These are phyloP conservation scores for Linnaemya vulpina DNA, from an alignment of 2,888 invertebrate genomes.

Conservation along the genomic window DNA sequence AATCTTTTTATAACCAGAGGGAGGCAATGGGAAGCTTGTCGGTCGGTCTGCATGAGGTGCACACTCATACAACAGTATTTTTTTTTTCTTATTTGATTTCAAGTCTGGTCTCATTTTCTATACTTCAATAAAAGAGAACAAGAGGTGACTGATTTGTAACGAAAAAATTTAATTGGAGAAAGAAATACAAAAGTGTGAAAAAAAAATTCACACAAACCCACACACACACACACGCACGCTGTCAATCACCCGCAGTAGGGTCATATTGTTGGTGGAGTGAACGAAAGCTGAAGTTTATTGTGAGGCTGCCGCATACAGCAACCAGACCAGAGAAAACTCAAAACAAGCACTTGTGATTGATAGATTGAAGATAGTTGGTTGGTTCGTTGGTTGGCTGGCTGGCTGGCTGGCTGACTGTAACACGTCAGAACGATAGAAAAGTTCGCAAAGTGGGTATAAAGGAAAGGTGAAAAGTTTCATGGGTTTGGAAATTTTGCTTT, in stretches of 20 bases:
- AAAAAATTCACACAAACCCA: slow-evolving; percentile 36
- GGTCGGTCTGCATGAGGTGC: slow-evolving; percentile 22
- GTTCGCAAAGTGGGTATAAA: slow-evolving; percentile 3
- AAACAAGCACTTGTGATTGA: slow-evolving; percentile 66
- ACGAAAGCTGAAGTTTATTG: slow-evolving; percentile 21
- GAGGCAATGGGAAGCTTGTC: slow-evolving; percentile 10
- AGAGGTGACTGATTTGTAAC: slow-evolving; percentile 66
- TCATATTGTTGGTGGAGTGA: slow-evolving; percentile 16
- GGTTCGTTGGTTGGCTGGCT: slow-evolving; percentile 33
- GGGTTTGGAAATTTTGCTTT: slow-evolving; percentile 26
- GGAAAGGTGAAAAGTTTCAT: neutral
- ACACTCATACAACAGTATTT: slow-evolving; percentile 34
- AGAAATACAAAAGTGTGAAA: slow-evolving; percentile 57
- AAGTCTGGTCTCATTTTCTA: slow-evolving; percentile 56
- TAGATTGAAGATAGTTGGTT: slow-evolving; percentile 54
- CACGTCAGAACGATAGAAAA: slow-evolving; percentile 20
- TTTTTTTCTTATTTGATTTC: too few species aligned
- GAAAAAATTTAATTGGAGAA: slow-evolving; percentile 63
- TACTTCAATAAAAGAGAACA: slow-evolving; percentile 65
- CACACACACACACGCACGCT: slow-evolving; percentile 2
- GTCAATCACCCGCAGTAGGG: slow-evolving; percentile 50
- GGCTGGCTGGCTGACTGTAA: slow-evolving; percentile 40
- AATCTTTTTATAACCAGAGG: slow-evolving; percentile 42
- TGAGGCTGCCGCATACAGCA: slow-evolving; percentile 46
- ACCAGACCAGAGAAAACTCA: slow-evolving; percentile 17